These are phyloP conservation scores for Terebella lapidaria DNA, from an alignment of 2,888 invertebrate genomes.

Conservation along the genomic window DNA sequence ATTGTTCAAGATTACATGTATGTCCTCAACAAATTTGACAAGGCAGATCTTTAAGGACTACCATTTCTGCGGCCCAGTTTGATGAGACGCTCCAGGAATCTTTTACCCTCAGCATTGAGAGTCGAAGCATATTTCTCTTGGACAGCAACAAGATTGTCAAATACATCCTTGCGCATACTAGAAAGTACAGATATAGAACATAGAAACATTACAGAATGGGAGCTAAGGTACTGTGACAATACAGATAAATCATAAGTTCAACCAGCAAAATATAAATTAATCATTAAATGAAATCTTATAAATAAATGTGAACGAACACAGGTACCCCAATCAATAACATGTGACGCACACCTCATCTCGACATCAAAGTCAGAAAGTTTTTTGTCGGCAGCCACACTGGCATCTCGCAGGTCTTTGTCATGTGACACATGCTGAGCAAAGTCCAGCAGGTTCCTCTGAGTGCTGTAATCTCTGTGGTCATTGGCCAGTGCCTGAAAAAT, in stretches of 20 bases:
- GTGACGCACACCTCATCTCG: slow-evolving; percentile 54
- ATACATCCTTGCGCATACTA: slow-evolving; percentile 56
- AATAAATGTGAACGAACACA: no score
- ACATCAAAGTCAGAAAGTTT: slow-evolving; percentile 55
- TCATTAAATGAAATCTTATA: no score
- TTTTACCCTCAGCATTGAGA: slow-evolving; percentile 39
- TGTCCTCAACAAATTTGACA: no score
- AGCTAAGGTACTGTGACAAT: no score
- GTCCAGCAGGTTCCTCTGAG: slow-evolving; percentile 49
- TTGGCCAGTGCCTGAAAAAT: slow-evolving; percentile 50
- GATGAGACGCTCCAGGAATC: slow-evolving; percentile 53
- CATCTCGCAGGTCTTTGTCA: slow-evolving; percentile 52
- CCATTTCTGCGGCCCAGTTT: slow-evolving; percentile 55
- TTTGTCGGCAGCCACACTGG: slow-evolving; percentile 54
- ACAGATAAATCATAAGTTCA: no score
- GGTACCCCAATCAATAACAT: no score
- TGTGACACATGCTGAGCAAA: slow-evolving; percentile 54
- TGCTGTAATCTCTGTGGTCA: slow-evolving; percentile 46
- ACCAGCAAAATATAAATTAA: no score
- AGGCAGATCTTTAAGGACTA: no score
- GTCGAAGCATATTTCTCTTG: slow-evolving; percentile 20
- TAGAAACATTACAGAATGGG: no score
- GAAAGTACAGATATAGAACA: no score
- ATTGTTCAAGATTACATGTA: no score
- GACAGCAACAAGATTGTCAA: slow-evolving; percentile 50